Evolutionary conservation across 2,113 vertebrate genomes (phyloP).

Genomic region (Corythaixoides concolor): DNA sequence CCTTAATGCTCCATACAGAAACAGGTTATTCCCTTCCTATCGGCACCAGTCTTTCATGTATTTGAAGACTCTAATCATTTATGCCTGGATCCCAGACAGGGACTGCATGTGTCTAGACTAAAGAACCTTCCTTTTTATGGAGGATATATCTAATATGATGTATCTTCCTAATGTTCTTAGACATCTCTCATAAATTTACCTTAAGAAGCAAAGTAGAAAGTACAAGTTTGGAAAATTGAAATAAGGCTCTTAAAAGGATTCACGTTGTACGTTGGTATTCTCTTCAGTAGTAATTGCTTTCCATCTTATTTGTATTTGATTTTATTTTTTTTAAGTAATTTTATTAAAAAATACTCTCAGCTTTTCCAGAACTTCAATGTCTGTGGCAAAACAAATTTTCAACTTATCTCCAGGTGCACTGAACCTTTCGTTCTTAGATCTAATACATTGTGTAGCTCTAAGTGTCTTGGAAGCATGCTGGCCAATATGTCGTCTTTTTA

Average conservation of each 20-base stretch:
- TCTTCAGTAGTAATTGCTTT: not conserved
- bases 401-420: not conserved
- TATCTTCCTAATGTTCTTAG: not conserved
- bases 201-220: not conserved
- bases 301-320: not conserved
- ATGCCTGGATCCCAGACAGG: not conserved
- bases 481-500: not conserved
- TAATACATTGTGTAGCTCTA: not conserved
- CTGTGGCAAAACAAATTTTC: not conserved
- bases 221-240: not conserved
- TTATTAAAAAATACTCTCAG: not conserved
- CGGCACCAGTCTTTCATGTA: not conserved
- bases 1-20: not conserved
- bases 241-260: not conserved
- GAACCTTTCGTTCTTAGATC: not conserved
- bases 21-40: not conserved
- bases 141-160: not conserved
- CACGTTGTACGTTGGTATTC: not conserved
- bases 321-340: not conserved
- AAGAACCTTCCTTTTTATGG: not conserved
- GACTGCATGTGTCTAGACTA: not conserved
- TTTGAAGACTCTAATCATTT: not conserved
- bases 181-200: not conserved
- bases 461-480: not conserved
- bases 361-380: not conserved